Conservation (phyloP, 2,113 vertebrate genomes). For the Mormyrus iriodes region DNA sequence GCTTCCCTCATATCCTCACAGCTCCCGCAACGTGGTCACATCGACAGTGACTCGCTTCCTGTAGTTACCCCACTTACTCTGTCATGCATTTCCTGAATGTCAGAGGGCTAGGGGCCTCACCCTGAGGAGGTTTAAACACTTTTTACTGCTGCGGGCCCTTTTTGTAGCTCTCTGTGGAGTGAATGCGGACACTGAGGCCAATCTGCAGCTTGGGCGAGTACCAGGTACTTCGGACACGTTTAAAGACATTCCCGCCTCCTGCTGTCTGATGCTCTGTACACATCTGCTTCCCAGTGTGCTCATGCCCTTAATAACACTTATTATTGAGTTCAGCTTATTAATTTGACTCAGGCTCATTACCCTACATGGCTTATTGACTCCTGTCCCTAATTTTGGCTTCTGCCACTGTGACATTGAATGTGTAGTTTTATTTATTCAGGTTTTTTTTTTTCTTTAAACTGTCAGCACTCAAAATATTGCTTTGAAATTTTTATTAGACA, state of each 20-base stretch:
- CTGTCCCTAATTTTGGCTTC: background rate
- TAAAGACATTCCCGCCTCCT: background rate
- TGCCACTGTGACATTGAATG: background rate
- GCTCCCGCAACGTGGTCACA: background rate
- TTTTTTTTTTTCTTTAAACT: too few relatives aligned
- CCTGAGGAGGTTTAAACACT: background rate
- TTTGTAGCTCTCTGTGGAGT: background rate
- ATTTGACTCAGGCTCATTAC: slow-evolving; percentile 8
- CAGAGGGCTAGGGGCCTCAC: background rate
- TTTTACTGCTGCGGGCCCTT: background rate
- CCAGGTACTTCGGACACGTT: background rate
- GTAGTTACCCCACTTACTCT: background rate
- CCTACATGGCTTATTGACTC: background rate
- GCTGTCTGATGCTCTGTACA: background rate
- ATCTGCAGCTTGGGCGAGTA: background rate
- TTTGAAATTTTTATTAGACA: background rate
- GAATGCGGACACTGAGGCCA: background rate
- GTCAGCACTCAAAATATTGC: background rate
- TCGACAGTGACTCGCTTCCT: background rate
- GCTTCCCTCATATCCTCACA: background rate
- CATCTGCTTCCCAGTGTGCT: background rate
- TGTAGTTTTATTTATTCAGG: background rate
- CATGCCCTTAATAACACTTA: background rate
- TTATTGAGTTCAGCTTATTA: slow-evolving; percentile 5
- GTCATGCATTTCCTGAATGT: background rate